Evolutionary conservation across 1,140 invertebrate genomes (phyloP).

Genomic region (Himalopsyche phryganea): DNA sequence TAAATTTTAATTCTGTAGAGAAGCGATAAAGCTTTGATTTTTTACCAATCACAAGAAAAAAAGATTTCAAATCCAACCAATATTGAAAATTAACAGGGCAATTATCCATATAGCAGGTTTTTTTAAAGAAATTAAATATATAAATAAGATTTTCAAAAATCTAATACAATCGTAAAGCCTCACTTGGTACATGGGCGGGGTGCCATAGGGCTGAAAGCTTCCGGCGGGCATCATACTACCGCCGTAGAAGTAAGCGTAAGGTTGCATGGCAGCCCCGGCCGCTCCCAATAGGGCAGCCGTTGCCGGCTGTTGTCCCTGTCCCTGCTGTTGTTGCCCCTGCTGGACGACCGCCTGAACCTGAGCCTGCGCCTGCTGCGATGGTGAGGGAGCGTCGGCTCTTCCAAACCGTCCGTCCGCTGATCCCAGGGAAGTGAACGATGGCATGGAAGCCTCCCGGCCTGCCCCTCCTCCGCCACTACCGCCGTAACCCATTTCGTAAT

Average conservation of each 20-base stretch:
- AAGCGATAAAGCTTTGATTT: too few relatives aligned
- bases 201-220: slow-evolving; percentile 64
- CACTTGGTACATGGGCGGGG: slow-evolving; percentile 66
- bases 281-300: slow-evolving; percentile 52
- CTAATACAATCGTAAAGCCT: too few relatives aligned
- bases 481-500: slow-evolving; percentile 68
- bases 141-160: too few relatives aligned
- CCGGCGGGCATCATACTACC: slow-evolving; percentile 66
- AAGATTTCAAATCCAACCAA: too few relatives aligned
- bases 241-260: slow-evolving; percentile 68
- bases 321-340: slow-evolving; percentile 8
- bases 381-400: slow-evolving; percentile 54
- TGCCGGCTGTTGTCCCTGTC: slow-evolving; percentile 27
- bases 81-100: too few relatives aligned
- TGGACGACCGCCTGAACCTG: slow-evolving; percentile 63
- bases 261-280: slow-evolving; percentile 39
- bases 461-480: slow-evolving; percentile 51
- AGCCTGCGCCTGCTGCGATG: slow-evolving; percentile 67
- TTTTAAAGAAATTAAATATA: too few relatives aligned
- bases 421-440: slow-evolving; percentile 70
- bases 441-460: slow-evolving; percentile 64
- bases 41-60: too few relatives aligned
- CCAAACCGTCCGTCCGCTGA: slow-evolving; percentile 72
- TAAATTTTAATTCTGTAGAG: too few relatives aligned
- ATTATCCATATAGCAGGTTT: too few relatives aligned